Evolutionary conservation across 2,113 vertebrate species (phyloP).

Genomic region (Bettongia penicillata): DNA sequence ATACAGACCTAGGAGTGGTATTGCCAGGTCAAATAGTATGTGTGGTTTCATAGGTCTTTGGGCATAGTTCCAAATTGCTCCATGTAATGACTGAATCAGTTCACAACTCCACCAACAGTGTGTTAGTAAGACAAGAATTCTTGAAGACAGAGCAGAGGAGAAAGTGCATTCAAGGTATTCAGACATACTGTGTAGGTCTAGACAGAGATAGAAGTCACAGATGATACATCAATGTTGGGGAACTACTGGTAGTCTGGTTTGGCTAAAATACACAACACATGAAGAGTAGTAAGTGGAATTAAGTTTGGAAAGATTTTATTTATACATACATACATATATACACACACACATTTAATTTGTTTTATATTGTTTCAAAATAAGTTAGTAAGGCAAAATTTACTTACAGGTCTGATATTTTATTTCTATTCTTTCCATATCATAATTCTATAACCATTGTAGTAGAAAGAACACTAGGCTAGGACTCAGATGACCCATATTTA

Average conservation of each 20-base stretch:
- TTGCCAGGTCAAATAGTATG: no score
- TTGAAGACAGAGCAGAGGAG: background rate
- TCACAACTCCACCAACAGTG: no score
- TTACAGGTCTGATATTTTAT: background rate
- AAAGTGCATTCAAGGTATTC: background rate
- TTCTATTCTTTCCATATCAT: background rate
- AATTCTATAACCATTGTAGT: background rate
- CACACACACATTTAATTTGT: background rate
- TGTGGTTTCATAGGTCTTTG: no score
- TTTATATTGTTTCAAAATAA: background rate
- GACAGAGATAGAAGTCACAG: background rate
- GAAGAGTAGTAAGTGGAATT: background rate
- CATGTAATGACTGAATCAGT: no score
- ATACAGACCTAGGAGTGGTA: no score
- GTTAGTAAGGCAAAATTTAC: background rate
- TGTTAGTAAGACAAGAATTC: background rate
- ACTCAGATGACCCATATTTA: background rate
- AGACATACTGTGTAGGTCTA: background rate
- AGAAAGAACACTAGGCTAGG: background rate
- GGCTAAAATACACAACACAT: background rate
- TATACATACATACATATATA: background rate
- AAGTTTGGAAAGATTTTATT: background rate
- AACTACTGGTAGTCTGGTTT: background rate
- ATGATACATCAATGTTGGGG: background rate
- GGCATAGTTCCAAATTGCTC: no score